These are phyloP conservation scores for Acropora yongei DNA, from an alignment of 64 coral and sea anemone genomes.

Conservation along the genomic window DNA sequence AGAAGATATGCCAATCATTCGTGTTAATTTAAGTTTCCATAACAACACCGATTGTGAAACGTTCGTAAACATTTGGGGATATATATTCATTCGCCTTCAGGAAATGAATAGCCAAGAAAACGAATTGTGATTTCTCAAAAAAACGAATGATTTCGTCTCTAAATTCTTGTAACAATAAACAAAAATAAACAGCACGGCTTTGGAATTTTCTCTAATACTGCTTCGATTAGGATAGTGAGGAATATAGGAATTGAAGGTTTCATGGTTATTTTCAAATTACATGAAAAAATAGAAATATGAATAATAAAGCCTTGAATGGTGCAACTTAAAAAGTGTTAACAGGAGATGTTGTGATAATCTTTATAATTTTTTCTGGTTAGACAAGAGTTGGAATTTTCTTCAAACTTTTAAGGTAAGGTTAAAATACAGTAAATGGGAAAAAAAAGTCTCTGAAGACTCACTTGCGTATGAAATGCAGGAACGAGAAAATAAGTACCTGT, in stretches of 20 bases:
- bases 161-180: not conserved
- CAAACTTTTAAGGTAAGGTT: no score
- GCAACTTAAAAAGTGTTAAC: not conserved
- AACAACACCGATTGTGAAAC: not conserved
- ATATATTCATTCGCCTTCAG: no score
- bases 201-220: not conserved
- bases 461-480: not conserved
- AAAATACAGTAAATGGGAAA: no score
- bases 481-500: not conserved
- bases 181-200: not conserved
- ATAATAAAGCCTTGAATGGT: not conserved
- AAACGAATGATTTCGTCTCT: not conserved
- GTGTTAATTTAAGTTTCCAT: slow-evolving; percentile 44
- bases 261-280: not conserved
- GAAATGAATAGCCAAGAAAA: not conserved
- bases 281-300: not conserved
- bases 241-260: not conserved
- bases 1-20: slow-evolving; percentile 19
- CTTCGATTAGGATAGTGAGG: not conserved
- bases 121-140: slow-evolving; percentile 9
- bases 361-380: no score
- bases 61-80: not conserved
- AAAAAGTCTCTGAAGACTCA: not conserved
- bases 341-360: not conserved
- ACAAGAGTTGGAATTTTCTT: no score